Evolutionary conservation across 2,888 invertebrate species (phyloP), one percentile per base, ranked within the genome.

Genomic region (Phalera bucephala): DNA sequence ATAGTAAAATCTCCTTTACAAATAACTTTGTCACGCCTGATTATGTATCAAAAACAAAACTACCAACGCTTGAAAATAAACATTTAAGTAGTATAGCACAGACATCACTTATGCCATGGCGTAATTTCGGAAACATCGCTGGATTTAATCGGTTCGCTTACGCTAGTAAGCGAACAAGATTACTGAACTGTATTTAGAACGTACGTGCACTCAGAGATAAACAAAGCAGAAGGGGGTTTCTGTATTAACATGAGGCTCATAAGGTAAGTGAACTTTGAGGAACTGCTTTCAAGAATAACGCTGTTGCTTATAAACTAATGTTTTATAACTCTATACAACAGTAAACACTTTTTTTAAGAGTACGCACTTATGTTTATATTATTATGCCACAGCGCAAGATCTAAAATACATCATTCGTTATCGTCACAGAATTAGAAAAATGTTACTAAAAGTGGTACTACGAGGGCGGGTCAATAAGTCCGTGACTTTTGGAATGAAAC

Each of bases 131-230:
- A 37, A 47, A 45, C 42, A 33, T 37, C 35, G 32, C 37, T 43
- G 40, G 39, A 48, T 48, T 36, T 19, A 45, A 54, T n/a, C n/a
- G n/a, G n/a, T n/a, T n/a, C n/a, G n/a, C n/a, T 56, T 62, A 52
- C 40, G 42, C 43, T n/a, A n/a, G 14, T 57, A 58, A 31, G 48
- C 55, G 57, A 59, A 46, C 36, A 48, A 56, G 65, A 64, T 60
- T 64, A 68, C 52, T 62, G 55, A 41, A 59, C 45, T 39, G 50
- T 57, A 78, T 80, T 75, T 61, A 68, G 76, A 72, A 46, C 69
- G 58, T 32, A 59, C 64, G 58, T 63, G 64, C 80, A 75, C 74
- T 80, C 54, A 65, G 54, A 66, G 72, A 70, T 78, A 73, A 64
- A 66, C 62, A 62, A 69, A 61, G 45, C 74, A 76, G 72, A 70